Percentiles rank a stretch among this genome's conserved stretches.
phyloP scores from a whole-genome alignment of 2,797 vertebrate species.

The Mastacembelus armatus region DNA sequence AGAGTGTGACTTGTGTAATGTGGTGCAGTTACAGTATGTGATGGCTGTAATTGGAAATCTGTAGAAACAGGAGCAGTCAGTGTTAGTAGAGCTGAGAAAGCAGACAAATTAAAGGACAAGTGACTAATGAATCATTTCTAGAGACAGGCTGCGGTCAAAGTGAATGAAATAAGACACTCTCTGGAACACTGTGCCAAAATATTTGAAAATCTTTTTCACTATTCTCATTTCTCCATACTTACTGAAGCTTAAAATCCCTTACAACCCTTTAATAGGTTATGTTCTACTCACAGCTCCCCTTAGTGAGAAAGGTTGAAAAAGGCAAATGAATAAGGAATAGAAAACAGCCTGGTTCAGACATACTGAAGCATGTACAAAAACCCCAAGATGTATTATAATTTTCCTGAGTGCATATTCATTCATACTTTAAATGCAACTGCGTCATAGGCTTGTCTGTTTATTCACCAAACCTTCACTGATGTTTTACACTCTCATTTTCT shows the following conservation, averaged over 20 bases:
- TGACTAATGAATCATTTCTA: constrained; percentile 70
- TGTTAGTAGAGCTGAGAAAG: constrained; percentile 39
- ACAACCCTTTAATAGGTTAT: neutral
- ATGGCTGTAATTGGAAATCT: constrained; percentile 40
- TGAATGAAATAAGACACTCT: constrained; percentile 47
- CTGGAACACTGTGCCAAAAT: constrained; percentile 21
- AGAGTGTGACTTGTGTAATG: neutral
- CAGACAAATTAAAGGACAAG: constrained; percentile 60
- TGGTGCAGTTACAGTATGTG: constrained; percentile 21
- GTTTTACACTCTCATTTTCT: constrained; percentile 35
- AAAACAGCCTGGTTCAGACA: neutral
- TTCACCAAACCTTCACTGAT: constrained; percentile 17
- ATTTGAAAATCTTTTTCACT: neutral
- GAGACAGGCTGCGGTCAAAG: constrained; percentile 61
- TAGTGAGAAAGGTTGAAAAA: neutral
- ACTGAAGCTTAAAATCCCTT: neutral
- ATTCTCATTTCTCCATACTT: neutral
- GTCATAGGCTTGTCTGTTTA: constrained; percentile 41
- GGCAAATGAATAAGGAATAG: constrained; percentile 7
- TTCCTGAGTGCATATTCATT: constrained; percentile 22
- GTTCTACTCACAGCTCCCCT: neutral
- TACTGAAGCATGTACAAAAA: constrained; percentile 4
- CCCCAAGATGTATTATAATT: neutral
- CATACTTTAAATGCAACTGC: constrained; percentile 24
- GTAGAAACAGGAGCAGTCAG: constrained; percentile 31